Evolutionary conservation across 1,140 invertebrate genomes (phyloP).

Genomic region (Globodera ellingtonae): DNA sequence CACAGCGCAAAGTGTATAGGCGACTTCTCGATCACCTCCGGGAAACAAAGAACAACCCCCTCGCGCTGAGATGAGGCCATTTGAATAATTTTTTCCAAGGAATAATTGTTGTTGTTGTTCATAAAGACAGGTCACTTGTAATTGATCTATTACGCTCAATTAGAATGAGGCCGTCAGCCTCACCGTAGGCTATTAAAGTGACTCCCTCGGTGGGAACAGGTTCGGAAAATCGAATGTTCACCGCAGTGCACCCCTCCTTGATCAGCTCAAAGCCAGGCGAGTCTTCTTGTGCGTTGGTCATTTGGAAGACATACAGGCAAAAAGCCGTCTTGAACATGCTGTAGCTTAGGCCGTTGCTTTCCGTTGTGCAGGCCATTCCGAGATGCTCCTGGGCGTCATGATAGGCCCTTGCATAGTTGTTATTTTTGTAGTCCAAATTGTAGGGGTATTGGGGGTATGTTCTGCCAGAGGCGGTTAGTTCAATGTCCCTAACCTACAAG

Average conservation of each 20-base stretch:
- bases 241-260: conserved; percentile 18
- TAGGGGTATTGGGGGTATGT: conserved; percentile 8
- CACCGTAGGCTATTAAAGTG: conserved; percentile 21
- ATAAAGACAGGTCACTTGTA: neutral
- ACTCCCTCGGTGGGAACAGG: conserved; percentile 16
- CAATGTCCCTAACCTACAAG: conserved; percentile 9
- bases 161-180: conserved; percentile 14
- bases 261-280: conserved; percentile 24
- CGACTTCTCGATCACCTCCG: too few relatives aligned
- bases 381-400: conserved; percentile 1
- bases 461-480: conserved; percentile 9
- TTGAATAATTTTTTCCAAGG: too few relatives aligned
- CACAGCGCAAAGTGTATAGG: too few relatives aligned
- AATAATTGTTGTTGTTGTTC: too few relatives aligned
- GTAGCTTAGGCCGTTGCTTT: conserved; percentile 11
- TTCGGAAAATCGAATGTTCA: conserved; percentile 25
- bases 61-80: too few relatives aligned
- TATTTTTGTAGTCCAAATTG: conserved; percentile 21
- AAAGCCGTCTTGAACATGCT: conserved; percentile 19
- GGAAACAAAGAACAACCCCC: too few relatives aligned
- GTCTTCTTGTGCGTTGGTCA: conserved; percentile 29
- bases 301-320: conserved; percentile 22
- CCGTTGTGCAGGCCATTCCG: neutral
- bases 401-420: conserved; percentile 28
- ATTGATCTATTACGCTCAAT: conserved; percentile 5